Evolutionary conservation across 2,888 invertebrate genomes (phyloP), one percentile per base, ranked within the genome.

Genomic region (Hemistola chrysoprasaria): DNA sequence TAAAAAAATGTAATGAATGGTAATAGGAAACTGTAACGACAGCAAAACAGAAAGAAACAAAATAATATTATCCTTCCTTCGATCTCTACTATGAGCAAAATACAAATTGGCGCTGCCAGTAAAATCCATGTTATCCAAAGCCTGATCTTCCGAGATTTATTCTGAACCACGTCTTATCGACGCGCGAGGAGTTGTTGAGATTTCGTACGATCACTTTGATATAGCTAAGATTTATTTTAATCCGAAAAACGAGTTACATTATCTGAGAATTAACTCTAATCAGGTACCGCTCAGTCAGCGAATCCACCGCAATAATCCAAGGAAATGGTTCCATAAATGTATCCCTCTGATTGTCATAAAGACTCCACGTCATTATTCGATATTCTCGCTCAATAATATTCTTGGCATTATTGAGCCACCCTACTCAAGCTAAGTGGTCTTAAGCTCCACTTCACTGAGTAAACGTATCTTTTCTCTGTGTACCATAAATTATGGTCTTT

Each of bases 91-190:
- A 16, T 16, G 16, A 16, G 16, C 16, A 16, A 16, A 16, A 16
- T 22, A 8, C 5, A 33, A 27, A 36, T 31, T 30, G 23, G 16
- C 11, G 30, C 35, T 22, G 11, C 21, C 37, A 33, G 37, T 42
- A 37, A 37, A 36, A 28, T 28, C 10, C 28, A 28, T 28, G 28
- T 32, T 32, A 36, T 42, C 31, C 21, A 20, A 31, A 28, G 22
- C 20, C 22, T 32, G 36, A 42, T 42, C 41, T 42, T 21, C 31
- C 27, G 28, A 33, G 37, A 42, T 42, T 42, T 42, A 42, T 42
- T 42, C 42, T 32, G 29, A 16, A 28, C 21, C 37, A 42, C 42
- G 37, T 37, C 40, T 35, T 20, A 16, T 6, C 24, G 32, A 9
- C 25, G 11, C 22, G 30, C 21, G 11, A 37, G 28, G 9, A 33